Conservation (phyloP, 1,140 invertebrate genomes). For the Dufourea novaeangliae region DNA sequence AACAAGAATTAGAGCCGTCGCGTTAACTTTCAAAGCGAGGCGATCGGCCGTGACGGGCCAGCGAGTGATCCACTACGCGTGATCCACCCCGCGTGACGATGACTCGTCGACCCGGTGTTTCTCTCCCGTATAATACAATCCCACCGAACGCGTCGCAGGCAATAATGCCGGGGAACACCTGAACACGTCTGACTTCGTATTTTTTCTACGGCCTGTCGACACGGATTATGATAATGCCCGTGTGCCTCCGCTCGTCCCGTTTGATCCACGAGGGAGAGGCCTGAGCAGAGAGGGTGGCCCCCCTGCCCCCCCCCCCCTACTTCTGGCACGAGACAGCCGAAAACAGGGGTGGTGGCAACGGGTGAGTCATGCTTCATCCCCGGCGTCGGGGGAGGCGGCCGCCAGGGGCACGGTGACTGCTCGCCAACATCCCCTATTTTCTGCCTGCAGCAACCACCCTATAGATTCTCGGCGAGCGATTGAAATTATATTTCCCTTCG, state of each 20-base stretch:
- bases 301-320: too few relatives aligned
- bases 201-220: constrained; percentile 53
- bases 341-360: constrained; percentile 58
- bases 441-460: constrained; percentile 43
- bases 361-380: constrained; percentile 77
- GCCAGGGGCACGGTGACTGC: constrained; percentile 52
- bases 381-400: constrained; percentile 43
- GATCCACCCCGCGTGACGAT: constrained; percentile 40
- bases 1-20: constrained; percentile 22
- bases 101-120: constrained; percentile 53
- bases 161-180: constrained; percentile 49
- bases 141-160: constrained; percentile 11
- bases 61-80: too few relatives aligned
- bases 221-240: constrained; percentile 75
- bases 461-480: constrained; percentile 52
- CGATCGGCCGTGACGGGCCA: constrained; percentile 37
- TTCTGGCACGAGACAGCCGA: constrained; percentile 65
- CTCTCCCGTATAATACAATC: neutral
- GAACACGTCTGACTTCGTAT: constrained; percentile 42
- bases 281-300: constrained; percentile 50
- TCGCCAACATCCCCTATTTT: constrained; percentile 57
- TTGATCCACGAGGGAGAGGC: constrained; percentile 27
- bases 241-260: constrained; percentile 45
- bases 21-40: constrained; percentile 23
- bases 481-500: constrained; percentile 71